Evolutionary conservation across 2,888 invertebrate species (phyloP).

Genomic region (Diloba caeruleocephala): DNA sequence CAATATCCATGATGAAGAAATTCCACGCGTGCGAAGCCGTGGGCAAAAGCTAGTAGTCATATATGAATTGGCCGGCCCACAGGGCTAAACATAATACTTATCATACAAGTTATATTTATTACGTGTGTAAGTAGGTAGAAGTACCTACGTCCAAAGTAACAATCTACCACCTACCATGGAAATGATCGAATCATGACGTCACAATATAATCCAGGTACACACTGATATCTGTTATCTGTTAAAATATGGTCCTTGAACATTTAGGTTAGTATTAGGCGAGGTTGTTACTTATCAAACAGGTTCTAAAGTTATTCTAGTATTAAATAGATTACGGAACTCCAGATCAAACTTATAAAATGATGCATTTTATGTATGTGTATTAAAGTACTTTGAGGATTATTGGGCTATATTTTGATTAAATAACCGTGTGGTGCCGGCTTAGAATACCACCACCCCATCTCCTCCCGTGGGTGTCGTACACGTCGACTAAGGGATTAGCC

Average conservation of each 20-base stretch:
- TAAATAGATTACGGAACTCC: conserved; percentile 4
- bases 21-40: too few relatives aligned
- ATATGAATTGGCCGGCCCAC: too few relatives aligned
- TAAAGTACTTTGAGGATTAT: conserved; percentile 9
- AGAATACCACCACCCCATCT: too few relatives aligned
- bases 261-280: conserved; percentile 40
- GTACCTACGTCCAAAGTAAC: background rate
- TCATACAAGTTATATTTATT: too few relatives aligned
- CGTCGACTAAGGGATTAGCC: too few relatives aligned
- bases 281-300: conserved; percentile 32
- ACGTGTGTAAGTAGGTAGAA: background rate
- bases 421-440: background rate
- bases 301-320: conserved; percentile 42
- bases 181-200: conserved; percentile 34
- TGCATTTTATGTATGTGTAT: conserved; percentile 19
- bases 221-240: conserved; percentile 42
- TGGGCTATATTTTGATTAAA: conserved; percentile 5
- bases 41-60: too few relatives aligned
- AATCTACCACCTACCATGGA: background rate
- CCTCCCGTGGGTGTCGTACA: too few relatives aligned
- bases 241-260: conserved; percentile 47
- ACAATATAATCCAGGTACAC: conserved; percentile 30
- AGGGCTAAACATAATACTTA: too few relatives aligned
- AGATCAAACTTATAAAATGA: conserved; percentile 20
- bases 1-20: too few relatives aligned